phyloP scores from a whole-genome alignment of 2,113 vertebrate species.

The Hyla sarda region DNA sequence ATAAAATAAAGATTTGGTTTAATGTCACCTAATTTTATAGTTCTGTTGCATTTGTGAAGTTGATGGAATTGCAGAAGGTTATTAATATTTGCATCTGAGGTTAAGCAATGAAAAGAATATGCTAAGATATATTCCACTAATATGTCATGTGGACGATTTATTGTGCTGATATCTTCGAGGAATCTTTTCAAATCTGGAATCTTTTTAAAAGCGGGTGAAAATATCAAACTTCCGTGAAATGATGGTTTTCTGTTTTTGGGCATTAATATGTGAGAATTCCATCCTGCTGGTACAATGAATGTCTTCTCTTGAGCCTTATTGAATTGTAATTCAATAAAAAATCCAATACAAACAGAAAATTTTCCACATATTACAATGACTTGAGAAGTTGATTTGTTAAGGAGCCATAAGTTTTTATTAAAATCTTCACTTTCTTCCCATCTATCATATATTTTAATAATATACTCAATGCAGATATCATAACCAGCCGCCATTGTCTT shows the following conservation, averaged over 20 bases:
- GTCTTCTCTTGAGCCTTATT: not conserved
- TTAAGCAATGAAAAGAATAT: not conserved
- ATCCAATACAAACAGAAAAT: not conserved
- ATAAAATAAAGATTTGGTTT: not conserved
- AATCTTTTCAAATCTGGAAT: not conserved
- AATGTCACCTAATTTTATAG: not conserved
- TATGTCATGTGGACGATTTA: not conserved
- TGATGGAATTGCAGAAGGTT: not conserved
- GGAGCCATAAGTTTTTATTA: no score
- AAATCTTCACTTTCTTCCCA: not conserved
- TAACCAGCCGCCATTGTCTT: not conserved
- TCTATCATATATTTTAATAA: not conserved
- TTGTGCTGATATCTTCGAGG: not conserved
- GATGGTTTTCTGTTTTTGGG: no score
- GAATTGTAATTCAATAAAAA: not conserved
- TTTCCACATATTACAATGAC: not conserved
- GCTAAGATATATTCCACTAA: not conserved
- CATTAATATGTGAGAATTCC: not conserved
- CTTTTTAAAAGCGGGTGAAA: not conserved
- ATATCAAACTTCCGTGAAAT: slow-evolving; percentile 12
- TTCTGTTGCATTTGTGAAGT: not conserved
- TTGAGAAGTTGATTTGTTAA: not conserved
- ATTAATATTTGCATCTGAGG: not conserved
- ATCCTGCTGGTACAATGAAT: slow-evolving; percentile 6
- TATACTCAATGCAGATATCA: slow-evolving; percentile 24